Evolutionary conservation across 2,797 vertebrate genomes (phyloP).

Genomic region (Bryconaethiops microstoma): DNA sequence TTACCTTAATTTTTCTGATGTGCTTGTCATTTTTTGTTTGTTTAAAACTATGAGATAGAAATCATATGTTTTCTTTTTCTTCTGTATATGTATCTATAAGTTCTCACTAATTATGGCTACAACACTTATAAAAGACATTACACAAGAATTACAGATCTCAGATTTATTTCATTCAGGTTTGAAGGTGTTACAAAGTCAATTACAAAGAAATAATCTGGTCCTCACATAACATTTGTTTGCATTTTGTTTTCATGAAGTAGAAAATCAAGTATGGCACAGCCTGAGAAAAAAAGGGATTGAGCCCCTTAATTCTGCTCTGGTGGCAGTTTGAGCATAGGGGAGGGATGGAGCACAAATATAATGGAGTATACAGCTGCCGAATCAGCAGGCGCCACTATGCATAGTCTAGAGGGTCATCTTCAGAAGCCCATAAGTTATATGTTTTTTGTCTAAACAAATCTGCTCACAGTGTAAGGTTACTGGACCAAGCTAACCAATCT

Average conservation of each 20-base stretch:
- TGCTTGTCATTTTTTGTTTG: not conserved
- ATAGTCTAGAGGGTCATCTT: slow-evolving; percentile 7
- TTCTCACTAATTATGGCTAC: not conserved
- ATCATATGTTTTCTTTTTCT: not conserved
- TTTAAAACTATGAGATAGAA: not conserved
- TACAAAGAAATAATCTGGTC: slow-evolving; percentile 53
- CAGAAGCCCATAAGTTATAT: slow-evolving; percentile 13
- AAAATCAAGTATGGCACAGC: slow-evolving; percentile 33
- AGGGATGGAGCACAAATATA: slow-evolving; percentile 28
- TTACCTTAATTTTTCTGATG: not conserved
- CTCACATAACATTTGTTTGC: slow-evolving; percentile 63
- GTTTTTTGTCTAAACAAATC: slow-evolving; percentile 44
- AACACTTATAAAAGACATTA: slow-evolving; percentile 2
- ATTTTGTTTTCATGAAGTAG: slow-evolving; percentile 46
- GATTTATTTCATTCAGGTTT: slow-evolving; percentile 72
- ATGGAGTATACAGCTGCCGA: slow-evolving; percentile 42
- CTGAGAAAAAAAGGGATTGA: slow-evolving; percentile 27
- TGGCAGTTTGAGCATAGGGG: slow-evolving; percentile 43
- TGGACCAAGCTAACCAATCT: slow-evolving; percentile 3
- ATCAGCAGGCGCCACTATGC: slow-evolving; percentile 29
- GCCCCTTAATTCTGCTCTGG: slow-evolving; percentile 26
- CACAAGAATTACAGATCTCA: slow-evolving; percentile 57
- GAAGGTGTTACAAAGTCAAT: slow-evolving; percentile 53
- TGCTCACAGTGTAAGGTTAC: slow-evolving; percentile 25
- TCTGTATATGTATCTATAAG: not conserved